phyloP scores from a whole-genome alignment of 2,797 vertebrate genomes.

The Xiphorhynchus erythropygius region DNA sequence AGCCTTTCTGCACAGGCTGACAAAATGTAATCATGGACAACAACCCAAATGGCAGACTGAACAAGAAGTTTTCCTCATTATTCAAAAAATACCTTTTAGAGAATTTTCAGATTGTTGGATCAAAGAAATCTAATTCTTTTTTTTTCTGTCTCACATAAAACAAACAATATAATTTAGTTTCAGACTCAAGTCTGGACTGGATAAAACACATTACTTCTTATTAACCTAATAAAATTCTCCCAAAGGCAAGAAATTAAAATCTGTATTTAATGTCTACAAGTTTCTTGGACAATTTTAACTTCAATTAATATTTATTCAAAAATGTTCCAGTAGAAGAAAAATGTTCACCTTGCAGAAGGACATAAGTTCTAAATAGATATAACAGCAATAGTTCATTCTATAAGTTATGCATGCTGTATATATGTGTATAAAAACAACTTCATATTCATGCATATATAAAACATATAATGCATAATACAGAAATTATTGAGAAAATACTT shows the following conservation, averaged over 20 bases:
- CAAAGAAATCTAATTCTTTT: background rate
- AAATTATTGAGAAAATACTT: background rate
- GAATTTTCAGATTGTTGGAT: background rate
- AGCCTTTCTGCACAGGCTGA: background rate
- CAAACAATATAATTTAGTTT: background rate
- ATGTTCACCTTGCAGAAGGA: background rate
- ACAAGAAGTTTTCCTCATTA: background rate
- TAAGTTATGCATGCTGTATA: background rate
- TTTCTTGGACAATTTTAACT: background rate
- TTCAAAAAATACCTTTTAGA: background rate
- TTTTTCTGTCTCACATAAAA: background rate
- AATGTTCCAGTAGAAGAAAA: background rate
- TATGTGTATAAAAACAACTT: background rate
- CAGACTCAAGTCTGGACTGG: background rate
- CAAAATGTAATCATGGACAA: background rate
- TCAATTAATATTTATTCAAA: background rate
- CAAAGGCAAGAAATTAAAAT: conserved; percentile 7
- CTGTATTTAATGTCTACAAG: background rate
- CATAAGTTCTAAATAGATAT: background rate
- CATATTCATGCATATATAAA: background rate
- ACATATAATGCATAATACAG: background rate
- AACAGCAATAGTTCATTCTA: background rate
- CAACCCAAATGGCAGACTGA: background rate
- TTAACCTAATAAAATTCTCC: conserved; percentile 3
- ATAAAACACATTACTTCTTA: background rate